Conservation (phyloP, 2,888 invertebrate species). For the Caenorhabditis sp. region DNA sequence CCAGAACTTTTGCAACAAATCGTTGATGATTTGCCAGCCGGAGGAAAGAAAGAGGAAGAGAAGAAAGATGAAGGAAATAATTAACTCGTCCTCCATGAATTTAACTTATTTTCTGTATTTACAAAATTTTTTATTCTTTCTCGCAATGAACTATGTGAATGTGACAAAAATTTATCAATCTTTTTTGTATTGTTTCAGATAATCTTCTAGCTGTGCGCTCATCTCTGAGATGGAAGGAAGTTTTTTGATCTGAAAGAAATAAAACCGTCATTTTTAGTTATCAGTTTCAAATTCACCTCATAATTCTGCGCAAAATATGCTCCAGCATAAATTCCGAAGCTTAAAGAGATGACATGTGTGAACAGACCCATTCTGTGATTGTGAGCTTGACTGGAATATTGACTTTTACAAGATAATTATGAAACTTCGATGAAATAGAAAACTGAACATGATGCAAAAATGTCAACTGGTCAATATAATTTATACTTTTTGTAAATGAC, state of each 20-base stretch:
- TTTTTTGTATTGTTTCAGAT: conserved; percentile 50
- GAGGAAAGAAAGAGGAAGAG: conserved; percentile 18
- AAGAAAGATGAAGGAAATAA: conserved; percentile 14
- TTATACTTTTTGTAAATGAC: too few relatives aligned
- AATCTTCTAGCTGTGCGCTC: conserved; percentile 42
- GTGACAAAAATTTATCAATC: background rate
- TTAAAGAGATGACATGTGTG: conserved; percentile 46
- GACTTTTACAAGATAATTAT: too few relatives aligned
- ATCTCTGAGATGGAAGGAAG: conserved; percentile 52
- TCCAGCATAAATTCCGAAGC: conserved; percentile 51
- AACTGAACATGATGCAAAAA: too few relatives aligned
- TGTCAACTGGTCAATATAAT: too few relatives aligned
- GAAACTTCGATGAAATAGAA: background rate
- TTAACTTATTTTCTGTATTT: background rate
- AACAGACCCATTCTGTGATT: conserved; percentile 47
- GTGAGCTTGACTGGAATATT: background rate
- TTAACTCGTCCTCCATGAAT: background rate
- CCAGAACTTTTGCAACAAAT: conserved; percentile 64
- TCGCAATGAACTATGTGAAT: conserved; percentile 2
- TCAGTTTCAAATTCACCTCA: conserved; percentile 39
- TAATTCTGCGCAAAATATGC: conserved; percentile 54
- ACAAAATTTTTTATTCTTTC: conserved; percentile 14
- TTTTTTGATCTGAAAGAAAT: conserved; percentile 41
- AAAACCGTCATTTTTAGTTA: background rate
- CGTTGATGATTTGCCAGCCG: conserved; percentile 58